Conservation (phyloP, 2,113 vertebrate species). For the Aphelocoma coerulescens region DNA sequence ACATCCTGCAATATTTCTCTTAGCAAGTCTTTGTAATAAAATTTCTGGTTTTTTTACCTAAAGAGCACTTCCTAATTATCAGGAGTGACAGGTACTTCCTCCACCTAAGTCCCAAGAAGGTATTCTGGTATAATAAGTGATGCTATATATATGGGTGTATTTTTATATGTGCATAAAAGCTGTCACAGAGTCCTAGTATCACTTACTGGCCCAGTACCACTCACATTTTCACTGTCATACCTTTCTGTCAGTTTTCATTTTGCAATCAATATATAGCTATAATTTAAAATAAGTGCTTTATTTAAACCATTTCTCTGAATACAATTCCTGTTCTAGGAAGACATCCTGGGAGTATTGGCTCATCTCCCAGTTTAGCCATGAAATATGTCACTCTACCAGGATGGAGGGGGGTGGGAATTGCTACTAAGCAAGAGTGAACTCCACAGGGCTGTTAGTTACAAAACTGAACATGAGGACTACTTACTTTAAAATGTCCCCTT, state of each 20-base stretch:
- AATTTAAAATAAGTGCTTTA: background rate
- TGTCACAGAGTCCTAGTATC: background rate
- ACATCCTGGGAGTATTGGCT: background rate
- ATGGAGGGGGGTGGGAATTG: background rate
- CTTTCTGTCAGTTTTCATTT: slow-evolving; percentile 16
- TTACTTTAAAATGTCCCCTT: background rate
- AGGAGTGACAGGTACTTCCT: background rate
- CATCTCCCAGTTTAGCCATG: slow-evolving; percentile 14
- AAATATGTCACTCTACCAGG: background rate
- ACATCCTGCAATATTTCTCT: background rate
- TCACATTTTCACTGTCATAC: background rate
- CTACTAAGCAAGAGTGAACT: background rate
- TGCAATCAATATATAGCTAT: slow-evolving; percentile 14
- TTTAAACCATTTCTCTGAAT: background rate
- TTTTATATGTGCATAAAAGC: background rate
- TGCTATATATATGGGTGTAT: background rate
- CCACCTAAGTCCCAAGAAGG: background rate
- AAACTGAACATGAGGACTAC: background rate
- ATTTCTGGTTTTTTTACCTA: background rate
- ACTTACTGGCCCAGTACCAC: background rate
- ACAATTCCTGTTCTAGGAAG: slow-evolving; percentile 11
- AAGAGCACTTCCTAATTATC: background rate
- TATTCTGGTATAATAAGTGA: background rate
- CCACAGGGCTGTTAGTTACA: background rate
- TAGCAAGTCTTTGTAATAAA: background rate